Conservation (phyloP, 1,140 invertebrate species). For the Monochamus saltuarius region DNA sequence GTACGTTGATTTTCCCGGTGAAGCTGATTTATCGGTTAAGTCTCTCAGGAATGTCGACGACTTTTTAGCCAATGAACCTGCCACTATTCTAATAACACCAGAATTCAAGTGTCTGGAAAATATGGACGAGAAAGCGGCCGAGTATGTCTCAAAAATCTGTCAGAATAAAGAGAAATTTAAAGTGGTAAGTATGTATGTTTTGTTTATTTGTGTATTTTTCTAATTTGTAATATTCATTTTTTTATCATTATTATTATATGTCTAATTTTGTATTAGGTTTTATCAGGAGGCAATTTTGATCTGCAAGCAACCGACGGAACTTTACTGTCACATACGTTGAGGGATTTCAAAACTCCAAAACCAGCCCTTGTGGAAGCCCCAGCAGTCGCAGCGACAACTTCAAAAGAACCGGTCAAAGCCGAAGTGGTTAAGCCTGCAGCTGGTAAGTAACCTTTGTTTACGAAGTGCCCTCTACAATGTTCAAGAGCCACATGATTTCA, state of each 20-base stretch:
- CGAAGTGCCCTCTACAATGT: too few species aligned
- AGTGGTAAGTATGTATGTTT: slow-evolving; percentile 24
- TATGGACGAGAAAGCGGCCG: neutral
- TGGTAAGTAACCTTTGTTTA: neutral
- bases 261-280: neutral
- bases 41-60: slow-evolving; percentile 23
- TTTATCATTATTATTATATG: too few species aligned
- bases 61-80: slow-evolving; percentile 10
- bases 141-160: slow-evolving; percentile 15
- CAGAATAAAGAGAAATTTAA: slow-evolving; percentile 14
- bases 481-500: too few species aligned
- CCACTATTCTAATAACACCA: slow-evolving; percentile 11
- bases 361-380: neutral
- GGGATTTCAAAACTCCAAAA: neutral
- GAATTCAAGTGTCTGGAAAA: slow-evolving; percentile 1
- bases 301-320: slow-evolving; percentile 11
- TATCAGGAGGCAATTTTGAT: slow-evolving; percentile 15
- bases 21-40: slow-evolving; percentile 9
- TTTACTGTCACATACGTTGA: slow-evolving; percentile 14
- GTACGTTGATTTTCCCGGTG: slow-evolving; percentile 25
- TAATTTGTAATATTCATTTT: neutral
- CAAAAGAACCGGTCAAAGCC: neutral
- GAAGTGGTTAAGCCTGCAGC: neutral
- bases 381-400: neutral
- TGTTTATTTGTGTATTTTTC: slow-evolving; percentile 1